Percentiles rank a stretch among this genome's conserved stretches.
phyloP scores from a whole-genome alignment of 2,888 invertebrate genomes.

The Sphinx pinastri region DNA sequence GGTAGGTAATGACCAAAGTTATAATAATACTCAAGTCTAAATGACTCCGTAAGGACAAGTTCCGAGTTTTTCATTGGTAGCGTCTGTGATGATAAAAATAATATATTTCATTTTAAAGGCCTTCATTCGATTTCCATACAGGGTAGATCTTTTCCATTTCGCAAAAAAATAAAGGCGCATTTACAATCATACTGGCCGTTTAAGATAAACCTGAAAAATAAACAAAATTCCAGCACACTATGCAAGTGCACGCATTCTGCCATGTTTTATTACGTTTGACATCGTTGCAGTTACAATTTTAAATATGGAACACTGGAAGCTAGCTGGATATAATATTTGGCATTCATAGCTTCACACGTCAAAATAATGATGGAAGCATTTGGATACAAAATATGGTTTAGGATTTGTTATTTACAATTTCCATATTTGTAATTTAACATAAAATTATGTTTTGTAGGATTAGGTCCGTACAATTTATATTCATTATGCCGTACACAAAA shows the following conservation, averaged over 20 bases:
- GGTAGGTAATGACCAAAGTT: too few species aligned
- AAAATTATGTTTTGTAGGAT: not conserved
- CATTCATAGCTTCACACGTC: slow-evolving; percentile 11
- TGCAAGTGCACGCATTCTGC: not conserved
- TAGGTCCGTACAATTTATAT: not conserved
- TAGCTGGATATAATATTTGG: slow-evolving; percentile 1
- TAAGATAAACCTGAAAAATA: not conserved
- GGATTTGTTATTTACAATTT: not conserved
- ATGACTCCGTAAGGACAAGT: too few species aligned
- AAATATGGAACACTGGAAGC: not conserved
- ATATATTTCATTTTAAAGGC: too few species aligned
- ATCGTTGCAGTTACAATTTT: not conserved
- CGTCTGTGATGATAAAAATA: too few species aligned
- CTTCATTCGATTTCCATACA: too few species aligned
- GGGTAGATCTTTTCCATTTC: not conserved
- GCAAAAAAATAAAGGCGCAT: not conserved
- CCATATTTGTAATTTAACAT: not conserved
- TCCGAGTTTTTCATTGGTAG: too few species aligned
- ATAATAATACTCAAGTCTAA: too few species aligned
- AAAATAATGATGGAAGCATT: not conserved
- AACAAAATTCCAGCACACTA: not conserved
- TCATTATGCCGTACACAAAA: not conserved
- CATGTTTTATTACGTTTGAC: slow-evolving; percentile 9
- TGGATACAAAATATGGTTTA: not conserved
- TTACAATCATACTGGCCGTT: slow-evolving; percentile 1